phyloP scores from a whole-genome alignment of 2,113 vertebrate genomes.

The Gracilinanus agilis region DNA sequence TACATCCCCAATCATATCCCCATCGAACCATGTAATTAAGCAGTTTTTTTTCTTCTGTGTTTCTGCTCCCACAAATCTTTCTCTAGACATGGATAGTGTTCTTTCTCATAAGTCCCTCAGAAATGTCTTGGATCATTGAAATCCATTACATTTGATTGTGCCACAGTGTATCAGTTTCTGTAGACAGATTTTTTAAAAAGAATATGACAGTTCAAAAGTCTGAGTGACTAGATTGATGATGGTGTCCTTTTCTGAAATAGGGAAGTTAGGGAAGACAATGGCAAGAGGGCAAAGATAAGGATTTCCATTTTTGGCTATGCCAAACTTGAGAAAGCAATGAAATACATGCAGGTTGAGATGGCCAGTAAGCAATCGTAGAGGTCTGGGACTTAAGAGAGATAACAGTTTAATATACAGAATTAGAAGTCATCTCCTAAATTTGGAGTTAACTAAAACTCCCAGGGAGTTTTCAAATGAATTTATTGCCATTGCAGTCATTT shows the following conservation, averaged over 20 bases:
- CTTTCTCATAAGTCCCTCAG: too few species aligned
- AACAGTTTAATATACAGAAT: not conserved
- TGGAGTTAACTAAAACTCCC: not conserved
- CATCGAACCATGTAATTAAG: too few species aligned
- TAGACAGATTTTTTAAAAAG: not conserved
- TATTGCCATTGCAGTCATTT: too few species aligned
- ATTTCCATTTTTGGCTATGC: not conserved
- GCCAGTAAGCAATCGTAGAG: not conserved
- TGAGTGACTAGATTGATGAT: not conserved
- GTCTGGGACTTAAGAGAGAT: not conserved
- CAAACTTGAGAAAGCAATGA: not conserved
- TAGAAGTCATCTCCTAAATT: not conserved
- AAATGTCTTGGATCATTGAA: too few species aligned
- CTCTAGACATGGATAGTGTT: too few species aligned
- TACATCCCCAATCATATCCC: too few species aligned
- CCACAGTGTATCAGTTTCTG: too few species aligned
- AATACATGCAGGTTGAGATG: not conserved
- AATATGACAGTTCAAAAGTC: not conserved
- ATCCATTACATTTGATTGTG: too few species aligned
- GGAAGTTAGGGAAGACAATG: not conserved
- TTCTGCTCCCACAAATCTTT: too few species aligned
- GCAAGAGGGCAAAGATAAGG: not conserved
- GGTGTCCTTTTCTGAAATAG: not conserved
- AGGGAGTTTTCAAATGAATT: not conserved
- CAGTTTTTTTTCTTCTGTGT: too few species aligned